phyloP scores from a whole-genome alignment of 2,888 invertebrate species.

The Catocala fraxini region DNA sequence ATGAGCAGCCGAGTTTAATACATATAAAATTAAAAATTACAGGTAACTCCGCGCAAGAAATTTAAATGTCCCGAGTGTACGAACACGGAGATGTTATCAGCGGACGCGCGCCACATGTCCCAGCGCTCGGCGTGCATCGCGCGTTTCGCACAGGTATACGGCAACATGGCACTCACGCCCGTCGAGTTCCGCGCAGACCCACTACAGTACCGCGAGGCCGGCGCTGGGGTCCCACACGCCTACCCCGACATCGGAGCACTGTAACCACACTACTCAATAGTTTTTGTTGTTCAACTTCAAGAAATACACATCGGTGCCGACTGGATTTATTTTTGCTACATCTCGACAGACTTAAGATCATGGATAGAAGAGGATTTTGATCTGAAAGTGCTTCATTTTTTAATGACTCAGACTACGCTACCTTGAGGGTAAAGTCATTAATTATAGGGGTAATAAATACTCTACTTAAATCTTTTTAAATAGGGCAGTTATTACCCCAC shows the following conservation, averaged over 20 bases:
- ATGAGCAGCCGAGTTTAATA: conserved; percentile 62
- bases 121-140: conserved; percentile 97
- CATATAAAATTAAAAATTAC: conserved; percentile 41
- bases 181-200: conserved; percentile 98
- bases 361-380: too few relatives aligned
- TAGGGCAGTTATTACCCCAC: too few relatives aligned
- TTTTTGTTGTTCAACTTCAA: conserved; percentile 1
- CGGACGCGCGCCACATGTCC: conserved; percentile 97
- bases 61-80: conserved; percentile 98
- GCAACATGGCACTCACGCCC: conserved; percentile 94
- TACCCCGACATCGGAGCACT: conserved; percentile 96
- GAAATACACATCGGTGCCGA: too few relatives aligned
- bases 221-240: conserved; percentile 94
- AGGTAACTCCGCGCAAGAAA: conserved; percentile 98
- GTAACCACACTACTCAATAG: conserved; percentile 66
- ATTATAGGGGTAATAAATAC: too few relatives aligned
- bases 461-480: too few relatives aligned
- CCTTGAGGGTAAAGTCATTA: too few relatives aligned
- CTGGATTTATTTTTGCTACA: not conserved
- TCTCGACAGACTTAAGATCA: too few relatives aligned
- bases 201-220: conserved; percentile 95
- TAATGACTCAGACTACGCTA: too few relatives aligned
- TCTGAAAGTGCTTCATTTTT: too few relatives aligned
- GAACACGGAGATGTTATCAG: conserved; percentile 97
- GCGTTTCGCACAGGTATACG: conserved; percentile 92